Conservation (phyloP, 2,888 invertebrate genomes). For the Melanotus villosus region DNA sequence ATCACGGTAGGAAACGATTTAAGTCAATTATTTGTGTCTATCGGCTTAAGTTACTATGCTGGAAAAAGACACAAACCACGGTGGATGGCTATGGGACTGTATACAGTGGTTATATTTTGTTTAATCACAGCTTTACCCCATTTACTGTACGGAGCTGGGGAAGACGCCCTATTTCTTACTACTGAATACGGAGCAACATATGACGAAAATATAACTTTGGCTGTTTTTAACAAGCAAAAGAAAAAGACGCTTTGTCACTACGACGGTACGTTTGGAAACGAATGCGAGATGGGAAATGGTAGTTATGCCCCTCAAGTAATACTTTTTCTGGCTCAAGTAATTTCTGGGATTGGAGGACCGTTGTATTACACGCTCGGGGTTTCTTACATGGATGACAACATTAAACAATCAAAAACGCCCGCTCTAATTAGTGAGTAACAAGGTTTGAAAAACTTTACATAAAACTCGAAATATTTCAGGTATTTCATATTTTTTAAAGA, state of each 20-base stretch:
- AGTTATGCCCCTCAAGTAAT: constrained; percentile 75
- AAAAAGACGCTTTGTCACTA: constrained; percentile 73
- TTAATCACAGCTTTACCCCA: constrained; percentile 78
- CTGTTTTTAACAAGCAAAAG: constrained; percentile 69
- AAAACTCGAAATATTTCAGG: constrained; percentile 64
- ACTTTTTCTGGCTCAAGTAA: constrained; percentile 78
- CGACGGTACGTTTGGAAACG: constrained; percentile 55
- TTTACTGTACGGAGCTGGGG: constrained; percentile 78
- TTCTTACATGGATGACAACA: too few relatives aligned
- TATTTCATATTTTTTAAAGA: constrained; percentile 77
- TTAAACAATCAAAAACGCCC: constrained; percentile 81
- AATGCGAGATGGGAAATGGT: constrained; percentile 66
- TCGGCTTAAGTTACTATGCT: constrained; percentile 79
- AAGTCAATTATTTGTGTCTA: constrained; percentile 78
- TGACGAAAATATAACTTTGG: constrained; percentile 67
- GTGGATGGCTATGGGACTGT: constrained; percentile 78
- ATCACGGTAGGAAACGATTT: constrained; percentile 83
- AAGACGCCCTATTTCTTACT: constrained; percentile 76
- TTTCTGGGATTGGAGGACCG: constrained; percentile 80
- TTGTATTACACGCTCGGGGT: constrained; percentile 79
- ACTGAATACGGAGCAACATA: constrained; percentile 71
- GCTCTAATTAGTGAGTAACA: constrained; percentile 75
- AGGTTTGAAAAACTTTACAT: background rate
- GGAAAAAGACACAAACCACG: constrained; percentile 80
- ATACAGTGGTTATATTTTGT: constrained; percentile 77